These are phyloP conservation scores for Trichogramma dendrolimi DNA, from an alignment of 2,888 invertebrate species.

Conservation along the genomic window DNA sequence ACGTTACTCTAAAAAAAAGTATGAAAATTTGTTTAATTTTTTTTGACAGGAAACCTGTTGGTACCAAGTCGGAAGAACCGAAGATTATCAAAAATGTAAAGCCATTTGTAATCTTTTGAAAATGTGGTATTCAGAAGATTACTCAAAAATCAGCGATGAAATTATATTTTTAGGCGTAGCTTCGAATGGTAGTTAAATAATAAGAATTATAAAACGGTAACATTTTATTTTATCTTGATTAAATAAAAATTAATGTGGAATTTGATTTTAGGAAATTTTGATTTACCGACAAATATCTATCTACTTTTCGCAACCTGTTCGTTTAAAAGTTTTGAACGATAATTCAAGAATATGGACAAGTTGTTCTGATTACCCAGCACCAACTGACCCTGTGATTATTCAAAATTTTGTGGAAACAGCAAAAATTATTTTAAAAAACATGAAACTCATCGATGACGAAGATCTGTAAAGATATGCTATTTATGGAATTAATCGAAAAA, in stretches of 20 bases:
- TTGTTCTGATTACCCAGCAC: conserved; percentile 35
- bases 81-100: conserved; percentile 44
- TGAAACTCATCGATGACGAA: conserved; percentile 3
- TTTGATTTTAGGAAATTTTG: conserved; percentile 7
- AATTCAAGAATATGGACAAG: conserved; percentile 34
- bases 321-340: conserved; percentile 30
- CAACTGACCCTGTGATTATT: conserved; percentile 29
- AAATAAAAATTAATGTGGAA: conserved; percentile 2
- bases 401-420: conserved; percentile 32
- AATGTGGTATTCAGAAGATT: conserved; percentile 53
- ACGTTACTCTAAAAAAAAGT: not conserved
- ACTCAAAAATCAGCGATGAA: conserved; percentile 43
- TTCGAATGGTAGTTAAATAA: conserved; percentile 54
- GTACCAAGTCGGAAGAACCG: conserved; percentile 36
- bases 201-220: not conserved
- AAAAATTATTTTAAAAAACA: conserved; percentile 23
- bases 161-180: conserved; percentile 57
- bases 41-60: conserved; percentile 25
- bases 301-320: conserved; percentile 58
- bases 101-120: conserved; percentile 55
- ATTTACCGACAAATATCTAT: not conserved
- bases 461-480: not conserved
- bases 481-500: not conserved
- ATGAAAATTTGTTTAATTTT: not conserved
- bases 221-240: not conserved